Evolutionary conservation across 2,797 vertebrate species (phyloP), one percentile per base, ranked within the genome.

Genomic region (Acipenser ruthenus): DNA sequence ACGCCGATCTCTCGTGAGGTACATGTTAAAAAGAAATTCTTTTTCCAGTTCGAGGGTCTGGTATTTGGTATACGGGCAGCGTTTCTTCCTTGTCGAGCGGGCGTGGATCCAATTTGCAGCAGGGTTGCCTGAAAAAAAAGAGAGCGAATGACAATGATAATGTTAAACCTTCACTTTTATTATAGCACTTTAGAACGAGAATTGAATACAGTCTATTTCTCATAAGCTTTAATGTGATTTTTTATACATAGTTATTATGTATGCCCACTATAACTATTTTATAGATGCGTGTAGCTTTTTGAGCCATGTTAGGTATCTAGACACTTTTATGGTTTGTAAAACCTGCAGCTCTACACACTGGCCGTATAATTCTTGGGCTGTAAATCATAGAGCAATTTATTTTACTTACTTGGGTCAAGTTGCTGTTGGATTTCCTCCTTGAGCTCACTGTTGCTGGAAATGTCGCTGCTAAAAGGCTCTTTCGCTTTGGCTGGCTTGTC

Each of bases 251-350:
- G 49, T 65, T 37, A 63, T 58, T 62, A 12, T 58, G 49, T 60
- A 48, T 86, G 81, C 63, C 71, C 63, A 69, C 65, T 78, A 71
- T 81, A 83, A 83, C 82, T 80, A 76, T 86, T 87, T 88, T 83
- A 93, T 90, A 88, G 89, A 84, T 89, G 86, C 80, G 78, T 81
- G 83, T 84, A 85, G 86, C 89, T 91, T 88, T 88, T 86, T 83
- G 83, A 86, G 85, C 87, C 86, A 79, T 88, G 88, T 86, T 88
- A 91, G 89, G 86, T 89, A 87, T 86, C 87, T 89, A 92, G 94
- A 96, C 93, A 93, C 92, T 96, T 99, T 99, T 96, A 99, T 97
- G 96, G 93, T 97, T 95, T 94, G 94, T 99, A 98, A 98, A 97
- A 97, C 87, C 93, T 93, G 90, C 86, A 88, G 92, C 95, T 96